Evolutionary conservation across 2,888 invertebrate species (phyloP).

Genomic region (Harpalus rufipes): DNA sequence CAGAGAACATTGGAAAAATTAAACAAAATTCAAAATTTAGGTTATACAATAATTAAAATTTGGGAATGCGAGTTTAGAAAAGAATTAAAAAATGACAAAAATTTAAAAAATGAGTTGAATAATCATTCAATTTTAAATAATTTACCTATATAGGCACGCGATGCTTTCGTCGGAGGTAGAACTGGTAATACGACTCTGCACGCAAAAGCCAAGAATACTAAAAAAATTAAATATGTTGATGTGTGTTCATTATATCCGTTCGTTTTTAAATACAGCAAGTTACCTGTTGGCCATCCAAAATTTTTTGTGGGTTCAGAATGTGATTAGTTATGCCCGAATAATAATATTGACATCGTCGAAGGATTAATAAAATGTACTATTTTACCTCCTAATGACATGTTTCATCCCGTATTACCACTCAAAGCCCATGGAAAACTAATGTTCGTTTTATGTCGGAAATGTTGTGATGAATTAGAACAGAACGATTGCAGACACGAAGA

Average conservation of each 20-base stretch:
- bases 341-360: slow-evolving; percentile 26
- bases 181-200: slow-evolving; percentile 27
- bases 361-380: slow-evolving; percentile 53
- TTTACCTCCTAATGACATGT: no score
- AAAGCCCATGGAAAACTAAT: slow-evolving; percentile 70
- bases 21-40: no score
- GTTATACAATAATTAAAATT: no score
- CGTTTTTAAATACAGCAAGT: slow-evolving; percentile 48
- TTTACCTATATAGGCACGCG: slow-evolving; percentile 39
- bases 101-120: no score
- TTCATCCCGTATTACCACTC: slow-evolving; percentile 72
- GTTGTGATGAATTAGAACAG: no score
- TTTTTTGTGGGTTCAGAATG: slow-evolving; percentile 1
- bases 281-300: slow-evolving; percentile 45
- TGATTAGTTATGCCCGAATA: no score
- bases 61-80: slow-evolving; percentile 7
- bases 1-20: no score
- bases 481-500: no score
- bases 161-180: slow-evolving; percentile 40
- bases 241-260: slow-evolving; percentile 54
- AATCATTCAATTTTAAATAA: background rate
- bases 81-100: no score
- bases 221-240: slow-evolving; percentile 19
- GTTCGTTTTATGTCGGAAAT: no score
- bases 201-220: background rate